These are phyloP conservation scores for Tipula lateralis DNA, from an alignment of 2,888 invertebrate genomes.

Conservation along the genomic window DNA sequence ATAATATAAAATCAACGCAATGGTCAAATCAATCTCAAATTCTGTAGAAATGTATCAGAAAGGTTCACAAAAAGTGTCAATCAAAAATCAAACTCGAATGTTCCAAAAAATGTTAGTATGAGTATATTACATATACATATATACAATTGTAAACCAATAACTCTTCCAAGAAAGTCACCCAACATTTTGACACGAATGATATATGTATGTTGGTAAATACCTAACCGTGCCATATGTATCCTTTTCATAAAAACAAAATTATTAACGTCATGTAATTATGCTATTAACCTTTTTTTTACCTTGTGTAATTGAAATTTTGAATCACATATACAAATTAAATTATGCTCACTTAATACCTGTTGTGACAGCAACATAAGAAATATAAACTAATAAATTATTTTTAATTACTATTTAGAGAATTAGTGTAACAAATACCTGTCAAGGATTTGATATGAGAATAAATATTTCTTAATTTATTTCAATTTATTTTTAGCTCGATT, in stretches of 20 bases:
- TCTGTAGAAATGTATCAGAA: too few species aligned
- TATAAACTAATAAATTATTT: not conserved
- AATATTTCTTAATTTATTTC: slow-evolving; percentile 20
- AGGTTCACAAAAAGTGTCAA: too few species aligned
- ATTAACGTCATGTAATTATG: not conserved
- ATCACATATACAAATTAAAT: not conserved
- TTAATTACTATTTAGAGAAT: not conserved
- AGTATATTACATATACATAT: too few species aligned
- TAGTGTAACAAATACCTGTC: not conserved
- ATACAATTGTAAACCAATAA: too few species aligned
- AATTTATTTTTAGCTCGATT: not conserved
- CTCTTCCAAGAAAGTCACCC: not conserved
- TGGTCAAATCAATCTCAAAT: too few species aligned
- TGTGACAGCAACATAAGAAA: not conserved
- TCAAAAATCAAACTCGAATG: too few species aligned
- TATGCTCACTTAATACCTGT: not conserved
- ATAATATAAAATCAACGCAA: too few species aligned
- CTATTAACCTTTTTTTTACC: not conserved
- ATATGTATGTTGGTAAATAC: not conserved
- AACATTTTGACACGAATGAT: not conserved
- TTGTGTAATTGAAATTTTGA: not conserved
- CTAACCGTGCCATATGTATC: not conserved
- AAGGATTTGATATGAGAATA: not conserved
- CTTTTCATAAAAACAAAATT: not conserved
- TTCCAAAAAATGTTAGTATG: too few species aligned